Evolutionary conservation across 2,888 invertebrate genomes (phyloP), one percentile per base, ranked within the genome.

Genomic region (Drosophila nigritarsus): DNA sequence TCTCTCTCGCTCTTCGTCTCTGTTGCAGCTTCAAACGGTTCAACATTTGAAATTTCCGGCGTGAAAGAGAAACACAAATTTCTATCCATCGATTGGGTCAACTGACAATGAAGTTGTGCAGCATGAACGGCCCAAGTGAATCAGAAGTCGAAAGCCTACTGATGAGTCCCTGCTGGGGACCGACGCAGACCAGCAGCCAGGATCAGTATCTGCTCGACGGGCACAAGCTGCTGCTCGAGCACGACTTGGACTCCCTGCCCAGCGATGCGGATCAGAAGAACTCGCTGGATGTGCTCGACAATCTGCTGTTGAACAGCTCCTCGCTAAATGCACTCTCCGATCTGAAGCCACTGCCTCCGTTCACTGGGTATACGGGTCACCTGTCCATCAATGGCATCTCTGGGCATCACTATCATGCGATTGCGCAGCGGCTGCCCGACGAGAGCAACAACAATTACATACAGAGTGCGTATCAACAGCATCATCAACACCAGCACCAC

Each of bases 381-480:
- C 94, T 97, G 71, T 97, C 97, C 83, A 97, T 97, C 92, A 97
- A 97, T 93, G 97, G 97, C 63, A 97, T 97, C 88, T 96, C 97
- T 61, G 97, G 97, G 2, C 97, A 97, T 91, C 97, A 97, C 91
- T 97, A 96, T 92, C 97, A 97, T 92, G 96, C 97, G 82, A 97
- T 97, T 91, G 97, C 97, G 0, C 96, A 96, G 92, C 94, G 96
- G 65, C 94, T 96, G 58, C 96, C 96, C 5, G 96, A 96, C 89
- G 96, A 96, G 91, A 96, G 95, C 93, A 96, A 95, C 93, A 97
- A 95, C 93, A 97, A 95, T 93, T 95, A 95, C 30, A 94, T 95
- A 78, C 95, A 95, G 85, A 95, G 95, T 81, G 94, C 95, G 68
- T 95, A 95, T 86, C 92, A 93, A 38, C 72, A 73, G 3, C 82